Evolutionary conservation across 2,797 vertebrate genomes (phyloP).

Genomic region (Lophius americanus): DNA sequence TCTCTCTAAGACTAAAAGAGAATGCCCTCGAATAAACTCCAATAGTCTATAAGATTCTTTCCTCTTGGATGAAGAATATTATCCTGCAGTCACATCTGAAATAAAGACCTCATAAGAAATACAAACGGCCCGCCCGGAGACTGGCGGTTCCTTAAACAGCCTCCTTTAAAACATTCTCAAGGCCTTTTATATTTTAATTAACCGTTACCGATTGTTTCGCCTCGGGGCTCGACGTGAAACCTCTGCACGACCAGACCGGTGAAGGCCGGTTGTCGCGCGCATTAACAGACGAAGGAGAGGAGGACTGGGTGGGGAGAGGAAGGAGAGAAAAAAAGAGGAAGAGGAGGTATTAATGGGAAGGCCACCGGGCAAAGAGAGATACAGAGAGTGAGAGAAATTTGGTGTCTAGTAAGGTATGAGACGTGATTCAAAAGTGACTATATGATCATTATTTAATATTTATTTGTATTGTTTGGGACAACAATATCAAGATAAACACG

Average conservation of each 20-base stretch:
- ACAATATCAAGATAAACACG: background rate
- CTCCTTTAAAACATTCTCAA: conserved; percentile 71
- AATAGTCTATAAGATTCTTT: conserved; percentile 25
- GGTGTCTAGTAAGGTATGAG: conserved; percentile 33
- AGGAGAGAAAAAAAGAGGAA: background rate
- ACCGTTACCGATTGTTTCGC: conserved; percentile 76
- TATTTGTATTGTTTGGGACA: conserved; percentile 1
- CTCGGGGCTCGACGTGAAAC: conserved; percentile 76
- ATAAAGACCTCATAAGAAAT: conserved; percentile 23
- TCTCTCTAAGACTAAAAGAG: background rate
- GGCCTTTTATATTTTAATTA: conserved; percentile 78
- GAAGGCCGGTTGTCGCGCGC: conserved; percentile 78
- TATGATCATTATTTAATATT: conserved; percentile 6
- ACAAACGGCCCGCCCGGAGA: conserved; percentile 33
- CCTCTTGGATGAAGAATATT: conserved; percentile 38
- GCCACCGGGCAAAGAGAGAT: conserved; percentile 59
- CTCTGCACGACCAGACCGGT: conserved; percentile 68
- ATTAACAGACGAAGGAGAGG: conserved; percentile 45
- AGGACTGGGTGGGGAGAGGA: background rate
- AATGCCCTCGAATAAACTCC: background rate
- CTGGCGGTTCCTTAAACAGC: conserved; percentile 35
- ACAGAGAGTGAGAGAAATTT: conserved; percentile 26
- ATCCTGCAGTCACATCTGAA: conserved; percentile 5
- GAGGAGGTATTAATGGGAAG: conserved; percentile 58
- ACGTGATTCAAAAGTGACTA: conserved; percentile 31